Evolutionary conservation across 2,797 vertebrate genomes (phyloP), one percentile per base, ranked within the genome.

Genomic region (Pangasius krempfi): DNA sequence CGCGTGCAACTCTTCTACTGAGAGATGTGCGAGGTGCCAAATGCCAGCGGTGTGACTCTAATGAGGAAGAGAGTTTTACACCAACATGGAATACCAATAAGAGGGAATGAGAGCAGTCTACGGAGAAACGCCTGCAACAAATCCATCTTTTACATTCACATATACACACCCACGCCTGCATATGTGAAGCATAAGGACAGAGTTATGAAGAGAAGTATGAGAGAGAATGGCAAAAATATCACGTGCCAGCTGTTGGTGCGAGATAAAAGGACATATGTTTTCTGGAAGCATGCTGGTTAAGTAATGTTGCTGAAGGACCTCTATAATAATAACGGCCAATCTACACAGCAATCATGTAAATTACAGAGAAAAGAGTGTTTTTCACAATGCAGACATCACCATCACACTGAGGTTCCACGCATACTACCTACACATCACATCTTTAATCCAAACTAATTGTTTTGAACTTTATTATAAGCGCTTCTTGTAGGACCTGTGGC

Each of bases 31-130:
- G 50, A 85, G 80, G 70, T 80, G 88, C 58, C 81, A 85, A 76
- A 85, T 64, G 60, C 52, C 52, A 85, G 80, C 18, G 25, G 80
- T 80, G 80, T 73, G 33, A 89, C 37, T n/a, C 87, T 87, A 88
- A 76, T 81, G 85, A 81, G 86, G 52, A 68, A 33, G 56, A n/a
- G 58, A 56, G 12, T 47, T 64, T 47, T 73, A 81, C 40, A 60
- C 37, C 40, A 56, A 79, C 10, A 64, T 33, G n/a, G 73, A 83
- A 86, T 20, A 44, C 1, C 54, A 84, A 44, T 22, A 20, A 87
- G 60, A 33, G 14, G 10, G 75, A 64, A 47, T n/a, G 25, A 40
- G 62, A 52, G 8, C 56, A 64, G 81, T 44, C 33, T 76, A 33
- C 8, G 56, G 18, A 44, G 22, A 33, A 47, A 50, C 13, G 33